Conservation (phyloP, 2,797 vertebrate genomes). For the Myotis findleyi region DNA sequence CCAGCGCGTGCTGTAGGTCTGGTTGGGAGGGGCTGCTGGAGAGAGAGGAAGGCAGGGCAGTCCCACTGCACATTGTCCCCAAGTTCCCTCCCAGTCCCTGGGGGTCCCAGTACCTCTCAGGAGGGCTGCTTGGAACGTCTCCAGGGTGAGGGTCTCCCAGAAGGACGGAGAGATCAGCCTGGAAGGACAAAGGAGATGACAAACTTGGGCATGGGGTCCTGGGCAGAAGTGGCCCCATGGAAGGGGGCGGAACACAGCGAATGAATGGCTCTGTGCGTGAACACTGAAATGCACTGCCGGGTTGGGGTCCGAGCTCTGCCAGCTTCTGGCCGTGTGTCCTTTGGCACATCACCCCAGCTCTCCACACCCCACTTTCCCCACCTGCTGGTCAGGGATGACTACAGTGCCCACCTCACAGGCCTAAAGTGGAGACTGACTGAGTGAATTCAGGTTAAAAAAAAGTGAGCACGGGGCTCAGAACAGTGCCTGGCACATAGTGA, state of each 20-base stretch:
- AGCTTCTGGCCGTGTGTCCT: background rate
- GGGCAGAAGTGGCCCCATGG: background rate
- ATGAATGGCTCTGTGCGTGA: background rate
- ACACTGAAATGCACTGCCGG: fast-evolving
- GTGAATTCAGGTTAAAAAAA: background rate
- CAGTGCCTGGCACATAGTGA: background rate
- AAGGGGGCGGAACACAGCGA: background rate
- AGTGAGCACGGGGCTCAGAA: background rate
- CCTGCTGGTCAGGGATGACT: background rate
- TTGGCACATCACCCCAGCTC: background rate
- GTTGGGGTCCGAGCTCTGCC: background rate
- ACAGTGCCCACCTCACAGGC: background rate
- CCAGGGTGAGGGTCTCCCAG: background rate
- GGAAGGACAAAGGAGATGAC: conserved; percentile 23
- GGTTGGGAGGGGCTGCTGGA: background rate
- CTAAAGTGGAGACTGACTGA: background rate
- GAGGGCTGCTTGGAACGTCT: background rate
- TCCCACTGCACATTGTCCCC: background rate
- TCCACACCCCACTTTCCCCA: background rate
- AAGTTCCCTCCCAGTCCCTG: background rate
- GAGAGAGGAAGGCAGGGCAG: background rate
- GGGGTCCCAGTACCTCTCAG: conserved; percentile 57
- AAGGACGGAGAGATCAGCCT: conserved; percentile 41
- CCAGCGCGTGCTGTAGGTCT: conserved; percentile 35
- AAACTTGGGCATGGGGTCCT: background rate